Percentiles rank a stretch among this genome's conserved stretches.
phyloP scores from a whole-genome alignment of 2,797 vertebrate species.

The Tamandua tetradactyla region DNA sequence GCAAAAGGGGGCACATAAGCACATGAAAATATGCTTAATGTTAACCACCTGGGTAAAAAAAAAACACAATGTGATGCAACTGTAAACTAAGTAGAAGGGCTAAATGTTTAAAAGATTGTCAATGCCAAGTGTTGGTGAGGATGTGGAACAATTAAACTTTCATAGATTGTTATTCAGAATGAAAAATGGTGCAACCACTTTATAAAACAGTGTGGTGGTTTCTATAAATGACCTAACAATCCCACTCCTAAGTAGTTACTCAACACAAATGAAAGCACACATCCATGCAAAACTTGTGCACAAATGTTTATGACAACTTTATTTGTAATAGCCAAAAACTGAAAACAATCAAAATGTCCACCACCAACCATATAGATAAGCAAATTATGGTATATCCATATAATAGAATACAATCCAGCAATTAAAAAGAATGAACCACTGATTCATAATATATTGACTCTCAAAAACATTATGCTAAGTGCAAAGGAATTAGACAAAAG shows the following conservation, averaged over 20 bases:
- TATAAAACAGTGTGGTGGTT: neutral
- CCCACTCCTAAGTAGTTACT: neutral
- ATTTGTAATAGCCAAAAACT: neutral
- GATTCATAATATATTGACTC: neutral
- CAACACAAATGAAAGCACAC: neutral
- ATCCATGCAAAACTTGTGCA: neutral
- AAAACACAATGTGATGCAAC: neutral
- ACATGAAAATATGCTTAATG: neutral
- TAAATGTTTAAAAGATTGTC: neutral
- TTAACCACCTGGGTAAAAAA: neutral
- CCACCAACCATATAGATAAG: neutral
- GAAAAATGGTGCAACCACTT: neutral
- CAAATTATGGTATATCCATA: neutral
- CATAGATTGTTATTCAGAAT: neutral
- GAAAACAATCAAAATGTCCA: neutral
- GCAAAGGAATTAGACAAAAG: neutral
- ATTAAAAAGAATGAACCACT: neutral
- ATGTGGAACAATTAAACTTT: neutral
- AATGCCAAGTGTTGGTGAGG: neutral
- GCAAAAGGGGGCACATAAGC: neutral
- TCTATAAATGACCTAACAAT: neutral
- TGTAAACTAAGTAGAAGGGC: neutral
- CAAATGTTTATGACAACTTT: neutral
- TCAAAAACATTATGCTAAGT: neutral
- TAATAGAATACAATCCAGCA: neutral